Percentiles rank a stretch among this genome's conserved stretches.
Evolutionary conservation across 2,888 invertebrate genomes (phyloP).

Genomic region (Sminthurinus aureus): DNA sequence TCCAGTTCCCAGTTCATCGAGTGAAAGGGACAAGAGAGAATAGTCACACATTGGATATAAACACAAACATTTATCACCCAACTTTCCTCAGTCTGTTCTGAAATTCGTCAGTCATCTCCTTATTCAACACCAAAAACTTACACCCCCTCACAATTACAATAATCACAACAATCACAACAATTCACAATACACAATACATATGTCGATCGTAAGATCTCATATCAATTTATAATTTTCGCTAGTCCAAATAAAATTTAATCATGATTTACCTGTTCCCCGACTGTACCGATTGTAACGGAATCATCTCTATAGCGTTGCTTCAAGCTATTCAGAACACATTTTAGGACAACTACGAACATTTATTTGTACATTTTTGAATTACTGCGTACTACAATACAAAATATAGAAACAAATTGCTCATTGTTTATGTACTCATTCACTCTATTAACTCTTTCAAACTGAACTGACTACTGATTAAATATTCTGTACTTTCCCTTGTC

Average conservation of each 20-base stretch:
- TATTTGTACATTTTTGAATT: not conserved
- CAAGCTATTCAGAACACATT: not conserved
- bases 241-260: not conserved
- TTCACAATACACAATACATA: no score
- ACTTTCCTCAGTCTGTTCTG: not conserved
- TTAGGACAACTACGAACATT: not conserved
- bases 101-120: not conserved
- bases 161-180: not conserved
- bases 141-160: not conserved
- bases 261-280: constrained; percentile 35
- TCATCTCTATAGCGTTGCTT: constrained; percentile 23
- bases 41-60: not conserved
- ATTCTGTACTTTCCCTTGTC: no score
- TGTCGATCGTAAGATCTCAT: no score
- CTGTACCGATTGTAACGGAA: constrained; percentile 38
- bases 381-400: no score
- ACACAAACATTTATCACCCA: not conserved
- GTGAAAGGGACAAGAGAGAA: no score
- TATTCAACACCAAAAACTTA: not conserved
- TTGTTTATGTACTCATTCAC: no score
- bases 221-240: no score
- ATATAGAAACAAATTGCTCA: no score
- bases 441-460: no score
- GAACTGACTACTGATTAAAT: no score
- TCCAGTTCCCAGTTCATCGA: no score